phyloP scores from a whole-genome alignment of 2,888 invertebrate species.

The Venusia cambrica region DNA sequence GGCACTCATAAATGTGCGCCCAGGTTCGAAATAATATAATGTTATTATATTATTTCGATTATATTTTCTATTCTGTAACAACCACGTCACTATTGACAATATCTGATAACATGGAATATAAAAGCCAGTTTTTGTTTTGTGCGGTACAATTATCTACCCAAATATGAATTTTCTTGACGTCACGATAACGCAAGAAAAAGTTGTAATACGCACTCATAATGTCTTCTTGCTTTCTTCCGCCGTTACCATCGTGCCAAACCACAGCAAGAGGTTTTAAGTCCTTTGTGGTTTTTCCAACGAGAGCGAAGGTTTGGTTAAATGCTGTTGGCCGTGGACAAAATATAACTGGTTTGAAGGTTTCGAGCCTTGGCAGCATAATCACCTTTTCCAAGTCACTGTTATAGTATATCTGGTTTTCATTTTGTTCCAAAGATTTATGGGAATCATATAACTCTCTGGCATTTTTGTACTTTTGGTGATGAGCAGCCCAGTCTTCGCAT shows the following conservation, averaged over 20 bases:
- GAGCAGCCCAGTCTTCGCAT: too few relatives aligned
- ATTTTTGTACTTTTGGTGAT: too few relatives aligned
- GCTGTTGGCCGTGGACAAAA: slow-evolving; percentile 21
- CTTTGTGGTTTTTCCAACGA: slow-evolving; percentile 11
- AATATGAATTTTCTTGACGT: slow-evolving; percentile 10
- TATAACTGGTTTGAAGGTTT: slow-evolving; percentile 26
- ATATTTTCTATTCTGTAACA: too few relatives aligned
- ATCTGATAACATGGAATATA: slow-evolving; percentile 24
- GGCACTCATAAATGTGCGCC: slow-evolving; percentile 33
- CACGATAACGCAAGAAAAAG: slow-evolving; percentile 8
- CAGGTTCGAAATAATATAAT: slow-evolving; percentile 30
- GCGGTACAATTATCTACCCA: slow-evolving; percentile 11
- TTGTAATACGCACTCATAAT: slow-evolving; percentile 11
- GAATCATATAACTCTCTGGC: too few relatives aligned
- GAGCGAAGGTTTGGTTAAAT: slow-evolving; percentile 13
- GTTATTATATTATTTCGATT: too few relatives aligned
- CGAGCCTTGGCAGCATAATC: too few relatives aligned
- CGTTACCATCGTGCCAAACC: slow-evolving; percentile 14
- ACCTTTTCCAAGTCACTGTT: too few relatives aligned
- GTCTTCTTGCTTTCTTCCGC: slow-evolving; percentile 14
- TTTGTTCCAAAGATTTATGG: too few relatives aligned
- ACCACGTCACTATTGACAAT: too few relatives aligned
- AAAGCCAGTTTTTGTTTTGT: slow-evolving; percentile 11
- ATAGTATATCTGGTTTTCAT: too few relatives aligned
- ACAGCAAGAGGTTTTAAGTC: slow-evolving; percentile 6